Evolutionary conservation across 1,140 invertebrate genomes (phyloP).

Genomic region (Agrypnia vestita): DNA sequence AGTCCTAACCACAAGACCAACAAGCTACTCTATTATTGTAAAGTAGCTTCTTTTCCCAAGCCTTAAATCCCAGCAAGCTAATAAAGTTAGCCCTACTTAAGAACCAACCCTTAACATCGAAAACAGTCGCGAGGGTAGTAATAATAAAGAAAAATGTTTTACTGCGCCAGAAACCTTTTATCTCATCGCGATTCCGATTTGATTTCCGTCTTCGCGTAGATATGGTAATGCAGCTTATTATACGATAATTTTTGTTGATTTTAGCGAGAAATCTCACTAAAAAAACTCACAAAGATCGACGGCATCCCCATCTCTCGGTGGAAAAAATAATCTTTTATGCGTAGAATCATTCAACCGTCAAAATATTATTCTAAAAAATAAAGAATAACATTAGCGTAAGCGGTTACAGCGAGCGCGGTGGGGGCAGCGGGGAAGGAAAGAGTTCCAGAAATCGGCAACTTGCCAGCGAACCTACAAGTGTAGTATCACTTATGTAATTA

Average conservation of each 20-base stretch:
- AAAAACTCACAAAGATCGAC: slow-evolving; percentile 27
- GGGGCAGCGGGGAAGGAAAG: slow-evolving; percentile 57
- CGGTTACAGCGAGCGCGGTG: slow-evolving; percentile 47
- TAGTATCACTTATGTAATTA: too few species aligned
- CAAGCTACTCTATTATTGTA: too few species aligned
- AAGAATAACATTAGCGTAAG: slow-evolving; percentile 62
- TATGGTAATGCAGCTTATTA: slow-evolving; percentile 5
- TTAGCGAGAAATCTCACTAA: slow-evolving; percentile 12
- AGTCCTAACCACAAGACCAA: too few species aligned
- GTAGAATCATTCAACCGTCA: slow-evolving; percentile 61
- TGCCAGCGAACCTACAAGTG: not conserved
- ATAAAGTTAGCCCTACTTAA: too few species aligned
- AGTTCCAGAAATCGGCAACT: not conserved
- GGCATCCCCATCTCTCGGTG: slow-evolving; percentile 38
- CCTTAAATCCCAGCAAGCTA: too few species aligned
- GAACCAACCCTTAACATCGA: too few species aligned
- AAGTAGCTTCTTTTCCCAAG: too few species aligned
- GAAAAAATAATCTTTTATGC: slow-evolving; percentile 60
- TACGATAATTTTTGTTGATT: slow-evolving; percentile 44
- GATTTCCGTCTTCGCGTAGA: not conserved
- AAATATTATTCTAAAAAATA: slow-evolving; percentile 63
- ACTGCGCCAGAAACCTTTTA: too few species aligned
- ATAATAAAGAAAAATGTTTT: too few species aligned
- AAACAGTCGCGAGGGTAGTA: too few species aligned
- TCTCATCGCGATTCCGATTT: not conserved